A percentile compares a stretch with the other conserved stretches of the same genome.
phyloP scores from a whole-genome alignment of 2,797 vertebrate species.

The Pelodytes ibericus region DNA sequence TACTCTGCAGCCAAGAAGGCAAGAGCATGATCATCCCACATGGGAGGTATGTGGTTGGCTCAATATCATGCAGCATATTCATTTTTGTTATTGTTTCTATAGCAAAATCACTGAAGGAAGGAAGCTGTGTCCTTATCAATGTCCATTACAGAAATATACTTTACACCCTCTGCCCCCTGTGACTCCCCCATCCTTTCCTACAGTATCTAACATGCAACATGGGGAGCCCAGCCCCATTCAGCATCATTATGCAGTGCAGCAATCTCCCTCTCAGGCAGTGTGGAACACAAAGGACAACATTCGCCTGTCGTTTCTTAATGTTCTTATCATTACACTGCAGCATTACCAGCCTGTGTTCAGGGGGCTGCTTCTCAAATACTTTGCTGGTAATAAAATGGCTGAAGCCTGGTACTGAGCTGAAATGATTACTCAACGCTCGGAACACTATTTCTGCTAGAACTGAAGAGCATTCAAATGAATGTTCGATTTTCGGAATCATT shows the following conservation, averaged over 20 bases:
- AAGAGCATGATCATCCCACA: too few species aligned
- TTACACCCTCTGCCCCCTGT: too few species aligned
- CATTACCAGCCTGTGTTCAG: not conserved
- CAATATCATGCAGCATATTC: too few species aligned
- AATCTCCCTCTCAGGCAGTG: not conserved
- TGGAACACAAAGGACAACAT: not conserved
- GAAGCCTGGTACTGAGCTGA: slow-evolving; percentile 15
- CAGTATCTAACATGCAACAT: too few species aligned
- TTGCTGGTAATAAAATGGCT: slow-evolving; percentile 6
- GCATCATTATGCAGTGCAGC: not conserved
- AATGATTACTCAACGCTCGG: slow-evolving; percentile 37
- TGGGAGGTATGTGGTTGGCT: too few species aligned
- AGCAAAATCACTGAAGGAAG: too few species aligned
- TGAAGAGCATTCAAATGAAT: slow-evolving; percentile 60
- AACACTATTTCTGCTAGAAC: slow-evolving; percentile 39
- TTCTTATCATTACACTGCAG: not conserved
- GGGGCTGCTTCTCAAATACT: slow-evolving; percentile 8
- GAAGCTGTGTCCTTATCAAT: too few species aligned
- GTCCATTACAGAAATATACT: too few species aligned
- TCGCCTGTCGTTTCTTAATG: not conserved
- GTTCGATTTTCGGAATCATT: slow-evolving; percentile 59
- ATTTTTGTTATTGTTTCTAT: too few species aligned
- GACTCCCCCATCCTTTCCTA: too few species aligned
- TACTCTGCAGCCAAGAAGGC: too few species aligned
- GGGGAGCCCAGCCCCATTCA: too few species aligned